These are phyloP conservation scores for Hedychridium roseum DNA, from an alignment of 2,888 invertebrate species.

Conservation along the genomic window DNA sequence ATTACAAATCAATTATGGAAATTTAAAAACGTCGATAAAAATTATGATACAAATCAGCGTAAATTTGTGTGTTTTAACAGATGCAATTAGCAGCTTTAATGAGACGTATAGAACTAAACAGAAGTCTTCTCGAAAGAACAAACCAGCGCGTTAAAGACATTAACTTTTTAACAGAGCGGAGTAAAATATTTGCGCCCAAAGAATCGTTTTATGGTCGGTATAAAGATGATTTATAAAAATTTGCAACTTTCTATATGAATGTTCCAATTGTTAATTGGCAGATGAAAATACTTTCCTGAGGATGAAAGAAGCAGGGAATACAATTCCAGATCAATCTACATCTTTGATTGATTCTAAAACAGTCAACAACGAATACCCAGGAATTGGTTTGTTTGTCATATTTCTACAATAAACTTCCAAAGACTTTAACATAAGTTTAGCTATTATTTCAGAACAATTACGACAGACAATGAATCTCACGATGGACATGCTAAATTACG, in stretches of 20 bases:
- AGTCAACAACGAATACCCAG: constrained; percentile 25
- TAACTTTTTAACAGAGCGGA: constrained; percentile 64
- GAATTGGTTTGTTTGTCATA: too few relatives aligned
- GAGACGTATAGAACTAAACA: constrained; percentile 64
- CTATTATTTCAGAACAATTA: constrained; percentile 25
- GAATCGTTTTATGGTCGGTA: constrained; percentile 28
- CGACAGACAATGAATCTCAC: constrained; percentile 29
- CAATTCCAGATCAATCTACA: not conserved
- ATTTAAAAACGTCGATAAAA: too few relatives aligned
- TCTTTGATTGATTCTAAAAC: too few relatives aligned
- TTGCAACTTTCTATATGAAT: not conserved
- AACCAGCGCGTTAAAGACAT: constrained; percentile 65
- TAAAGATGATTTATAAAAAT: constrained; percentile 6
- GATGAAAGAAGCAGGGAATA: constrained; percentile 12
- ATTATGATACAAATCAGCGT: too few relatives aligned
- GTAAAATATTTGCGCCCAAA: constrained; percentile 18
- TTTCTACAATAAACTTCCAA: too few relatives aligned
- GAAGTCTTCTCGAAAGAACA: constrained; percentile 65
- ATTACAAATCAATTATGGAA: not conserved
- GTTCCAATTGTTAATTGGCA: constrained; percentile 7
- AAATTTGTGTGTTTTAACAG: constrained; percentile 22
- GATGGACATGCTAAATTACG: constrained; percentile 27
- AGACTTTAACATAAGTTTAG: too few relatives aligned
- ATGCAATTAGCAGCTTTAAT: constrained; percentile 64
- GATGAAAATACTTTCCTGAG: constrained; percentile 19